A percentile compares a stretch with the other conserved stretches of the same genome.
Conservation (phyloP, 2,797 vertebrate genomes). For the Amblyraja radiata region DNA sequence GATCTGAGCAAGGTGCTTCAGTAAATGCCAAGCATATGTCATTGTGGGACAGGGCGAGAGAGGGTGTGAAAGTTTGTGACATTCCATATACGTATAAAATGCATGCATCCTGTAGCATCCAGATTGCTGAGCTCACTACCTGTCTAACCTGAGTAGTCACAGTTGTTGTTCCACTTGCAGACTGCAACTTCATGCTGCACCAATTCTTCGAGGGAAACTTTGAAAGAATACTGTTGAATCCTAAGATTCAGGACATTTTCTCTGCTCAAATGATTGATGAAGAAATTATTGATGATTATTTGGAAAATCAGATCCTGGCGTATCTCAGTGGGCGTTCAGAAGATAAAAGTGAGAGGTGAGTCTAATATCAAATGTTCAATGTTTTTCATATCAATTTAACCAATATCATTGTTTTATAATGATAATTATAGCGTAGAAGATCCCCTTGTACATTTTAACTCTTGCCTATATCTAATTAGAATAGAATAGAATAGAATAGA, state of each 20-base stretch:
- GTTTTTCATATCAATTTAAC: neutral
- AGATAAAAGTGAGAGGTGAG: conserved; percentile 65
- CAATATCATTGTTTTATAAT: neutral
- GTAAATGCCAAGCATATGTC: neutral
- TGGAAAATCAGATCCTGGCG: conserved; percentile 68
- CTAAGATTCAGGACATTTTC: conserved; percentile 62
- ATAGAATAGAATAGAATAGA: too few relatives aligned
- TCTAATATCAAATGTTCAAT: neutral
- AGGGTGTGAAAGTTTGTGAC: neutral
- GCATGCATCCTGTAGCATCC: neutral
- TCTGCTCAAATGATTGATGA: conserved; percentile 34
- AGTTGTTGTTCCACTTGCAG: conserved; percentile 52
- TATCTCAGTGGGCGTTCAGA: conserved; percentile 62
- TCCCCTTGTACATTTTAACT: too few relatives aligned
- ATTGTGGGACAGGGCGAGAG: neutral
- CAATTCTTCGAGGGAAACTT: conserved; percentile 71
- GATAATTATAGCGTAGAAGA: neutral
- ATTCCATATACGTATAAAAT: neutral
- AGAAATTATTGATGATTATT: conserved; percentile 63
- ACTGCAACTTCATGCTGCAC: conserved; percentile 63
- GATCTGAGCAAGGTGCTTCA: neutral
- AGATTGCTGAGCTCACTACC: neutral
- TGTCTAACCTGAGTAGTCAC: neutral
- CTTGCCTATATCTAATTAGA: neutral
- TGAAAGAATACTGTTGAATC: conserved; percentile 65